A percentile compares a stretch with the other conserved stretches of the same genome.
These are phyloP conservation scores for Oryzias dopingdopingensis DNA, from an alignment of 2,797 vertebrate species.

Conservation along the genomic window DNA sequence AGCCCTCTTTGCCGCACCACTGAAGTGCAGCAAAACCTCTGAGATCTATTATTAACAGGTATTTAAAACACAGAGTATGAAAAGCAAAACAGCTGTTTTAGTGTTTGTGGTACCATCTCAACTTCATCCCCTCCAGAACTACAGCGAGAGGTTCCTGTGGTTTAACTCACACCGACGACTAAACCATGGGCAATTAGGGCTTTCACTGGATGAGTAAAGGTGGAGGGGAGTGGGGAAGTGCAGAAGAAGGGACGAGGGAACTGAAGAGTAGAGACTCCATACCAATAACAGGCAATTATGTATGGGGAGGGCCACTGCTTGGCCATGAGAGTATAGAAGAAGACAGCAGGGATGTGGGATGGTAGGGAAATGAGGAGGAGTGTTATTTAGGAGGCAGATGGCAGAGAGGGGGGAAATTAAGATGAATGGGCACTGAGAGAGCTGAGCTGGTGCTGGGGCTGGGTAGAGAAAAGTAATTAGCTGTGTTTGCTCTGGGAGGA, in stretches of 20 bases:
- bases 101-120: slow-evolving; percentile 19
- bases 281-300: slow-evolving; percentile 79
- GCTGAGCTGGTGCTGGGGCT: slow-evolving; percentile 69
- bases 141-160: slow-evolving; percentile 47
- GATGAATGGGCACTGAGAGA: slow-evolving; percentile 78
- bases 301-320: slow-evolving; percentile 67
- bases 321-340: slow-evolving; percentile 66
- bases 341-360: slow-evolving; percentile 67
- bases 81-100: slow-evolving; percentile 59
- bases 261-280: slow-evolving; percentile 53
- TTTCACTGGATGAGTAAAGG: slow-evolving; percentile 31
- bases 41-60: slow-evolving; percentile 77
- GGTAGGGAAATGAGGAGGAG: slow-evolving; percentile 74
- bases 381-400: slow-evolving; percentile 83
- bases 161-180: slow-evolving; percentile 38
- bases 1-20: slow-evolving; percentile 62
- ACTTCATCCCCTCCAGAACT: slow-evolving; percentile 50
- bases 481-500: slow-evolving; percentile 78
- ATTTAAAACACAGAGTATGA: slow-evolving; percentile 63
- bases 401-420: slow-evolving; percentile 75
- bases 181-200: slow-evolving; percentile 59
- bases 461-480: slow-evolving; percentile 81
- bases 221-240: slow-evolving; percentile 25
- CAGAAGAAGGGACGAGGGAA: slow-evolving; percentile 22
- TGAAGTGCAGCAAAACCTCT: slow-evolving; percentile 61